These are phyloP conservation scores for Myathropa florea DNA, from an alignment of 2,888 invertebrate species.

Conservation along the genomic window DNA sequence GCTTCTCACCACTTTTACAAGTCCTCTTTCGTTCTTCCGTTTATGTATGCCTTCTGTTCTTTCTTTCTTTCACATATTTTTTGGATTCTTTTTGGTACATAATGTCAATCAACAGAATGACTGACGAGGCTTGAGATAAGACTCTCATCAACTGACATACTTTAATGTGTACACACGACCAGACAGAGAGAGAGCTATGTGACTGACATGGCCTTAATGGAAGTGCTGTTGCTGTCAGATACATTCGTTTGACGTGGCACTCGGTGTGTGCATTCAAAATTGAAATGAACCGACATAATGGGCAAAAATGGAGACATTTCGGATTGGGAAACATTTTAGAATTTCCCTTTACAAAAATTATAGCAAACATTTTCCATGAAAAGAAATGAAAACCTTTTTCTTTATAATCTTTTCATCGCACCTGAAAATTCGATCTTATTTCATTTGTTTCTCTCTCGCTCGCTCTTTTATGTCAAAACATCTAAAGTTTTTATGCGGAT, in stretches of 20 bases:
- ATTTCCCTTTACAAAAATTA: neutral
- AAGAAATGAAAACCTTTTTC: neutral
- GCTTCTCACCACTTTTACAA: neutral
- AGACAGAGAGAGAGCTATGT: neutral
- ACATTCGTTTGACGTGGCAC: constrained; percentile 36
- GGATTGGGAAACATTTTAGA: neutral
- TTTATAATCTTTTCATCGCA: neutral
- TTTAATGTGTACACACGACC: neutral
- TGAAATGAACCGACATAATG: neutral
- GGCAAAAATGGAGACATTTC: neutral
- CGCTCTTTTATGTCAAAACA: constrained; percentile 9
- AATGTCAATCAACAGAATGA: constrained; percentile 30
- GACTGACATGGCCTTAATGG: constrained; percentile 22
- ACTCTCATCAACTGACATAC: constrained; percentile 34
- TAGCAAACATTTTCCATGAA: neutral
- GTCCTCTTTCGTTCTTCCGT: neutral
- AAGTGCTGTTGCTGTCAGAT: constrained; percentile 7
- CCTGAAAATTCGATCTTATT: constrained; percentile 16
- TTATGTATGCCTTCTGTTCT: neutral
- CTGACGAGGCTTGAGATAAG: constrained; percentile 39
- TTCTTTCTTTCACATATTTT: neutral
- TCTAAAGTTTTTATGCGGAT: constrained; percentile 5
- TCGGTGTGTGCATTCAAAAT: neutral
- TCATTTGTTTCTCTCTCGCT: neutral
- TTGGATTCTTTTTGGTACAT: neutral